Base-by-base conservation (phyloP, 2,888 invertebrate species). In the Pherbina coryleti region DNA sequence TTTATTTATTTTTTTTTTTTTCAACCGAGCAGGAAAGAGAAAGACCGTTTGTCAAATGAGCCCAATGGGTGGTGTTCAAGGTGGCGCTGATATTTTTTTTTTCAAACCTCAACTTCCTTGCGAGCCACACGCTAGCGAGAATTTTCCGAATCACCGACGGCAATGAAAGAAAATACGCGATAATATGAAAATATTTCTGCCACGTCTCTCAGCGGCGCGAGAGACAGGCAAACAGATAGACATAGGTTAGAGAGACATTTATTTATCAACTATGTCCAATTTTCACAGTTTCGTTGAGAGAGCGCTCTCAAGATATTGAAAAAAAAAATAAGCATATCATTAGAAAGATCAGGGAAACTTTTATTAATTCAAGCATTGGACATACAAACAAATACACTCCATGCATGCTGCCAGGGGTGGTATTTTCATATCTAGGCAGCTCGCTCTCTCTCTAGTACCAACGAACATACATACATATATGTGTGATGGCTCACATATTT, bases 141-240 rank as follows among this genome's bases (percentile, higher is more conserved):
- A 60, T 25, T 60, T 28, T 17, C 8, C 64, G 31, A 64, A 64
- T n/a, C 55, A 55, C 64, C 64, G 64, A 64, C 64, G 64, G 64
- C 34, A 31, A 64, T 8, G 31, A 8, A n/a, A 64, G n/a, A n/a
- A 25, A 64, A 31, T 64, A n/a, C 31, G 7, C 69, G 69, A 22
- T 44, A 4, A 25, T 28, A 14, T 60, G 11, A 60, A 60, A 28
- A 60, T 60, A 25, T 28, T 60, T 64, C 17, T 28, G 11, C 17
- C 17, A 11, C 64, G n/a, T 64, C 64, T 25, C 31, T 31, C 34
- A 31, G 31, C 11, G 31, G 34, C 73, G 55, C 69, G 72, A 11
- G 7, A 62, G 44, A 62, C 57, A 73, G 51, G 60, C 44, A 73
- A 57, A 73, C 62, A 34, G 3, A 19, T 55, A 55, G 19, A 5